Evolutionary conservation across 2,113 vertebrate genomes (phyloP).

Genomic region (Prolemur simus): DNA sequence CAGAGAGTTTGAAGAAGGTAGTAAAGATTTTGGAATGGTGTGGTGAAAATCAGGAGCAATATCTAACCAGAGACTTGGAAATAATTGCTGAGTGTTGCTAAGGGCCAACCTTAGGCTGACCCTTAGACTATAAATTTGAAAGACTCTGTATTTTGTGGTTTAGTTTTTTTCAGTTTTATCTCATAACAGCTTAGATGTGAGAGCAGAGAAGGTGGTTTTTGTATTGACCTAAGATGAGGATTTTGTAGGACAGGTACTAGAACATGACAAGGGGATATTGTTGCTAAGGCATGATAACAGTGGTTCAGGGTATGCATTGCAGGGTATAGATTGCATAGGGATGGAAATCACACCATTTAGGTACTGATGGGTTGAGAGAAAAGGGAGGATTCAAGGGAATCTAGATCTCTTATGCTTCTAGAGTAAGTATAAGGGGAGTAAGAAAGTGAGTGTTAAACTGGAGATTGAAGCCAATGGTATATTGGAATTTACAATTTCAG

Average conservation of each 20-base stretch:
- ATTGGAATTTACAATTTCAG: constrained; percentile 46
- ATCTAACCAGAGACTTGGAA: neutral
- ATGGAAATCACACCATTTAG: constrained; percentile 5
- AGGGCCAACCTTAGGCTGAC: neutral
- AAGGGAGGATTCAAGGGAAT: neutral
- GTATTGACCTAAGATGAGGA: neutral
- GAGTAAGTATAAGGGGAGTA: neutral
- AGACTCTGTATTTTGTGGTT: neutral
- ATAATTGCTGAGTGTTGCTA: neutral
- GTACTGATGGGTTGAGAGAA: neutral
- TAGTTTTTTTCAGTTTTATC: neutral
- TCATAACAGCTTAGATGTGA: constrained; percentile 5
- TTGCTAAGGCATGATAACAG: neutral
- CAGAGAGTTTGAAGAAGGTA: constrained; percentile 20
- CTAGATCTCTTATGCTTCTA: neutral
- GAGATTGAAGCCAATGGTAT: constrained; percentile 1
- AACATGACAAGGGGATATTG: neutral
- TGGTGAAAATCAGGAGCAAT: neutral
- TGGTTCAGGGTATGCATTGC: neutral
- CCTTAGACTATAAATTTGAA: neutral
- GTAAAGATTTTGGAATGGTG: constrained; percentile 1
- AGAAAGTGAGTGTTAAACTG: neutral
- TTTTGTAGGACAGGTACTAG: constrained; percentile 1
- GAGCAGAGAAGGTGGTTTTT: neutral
- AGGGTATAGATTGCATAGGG: neutral